A percentile compares a stretch with the other conserved stretches of the same genome.
Evolutionary conservation across 2,113 vertebrate genomes (phyloP).

Genomic region (Rhynchopsitta pachyrhyncha): DNA sequence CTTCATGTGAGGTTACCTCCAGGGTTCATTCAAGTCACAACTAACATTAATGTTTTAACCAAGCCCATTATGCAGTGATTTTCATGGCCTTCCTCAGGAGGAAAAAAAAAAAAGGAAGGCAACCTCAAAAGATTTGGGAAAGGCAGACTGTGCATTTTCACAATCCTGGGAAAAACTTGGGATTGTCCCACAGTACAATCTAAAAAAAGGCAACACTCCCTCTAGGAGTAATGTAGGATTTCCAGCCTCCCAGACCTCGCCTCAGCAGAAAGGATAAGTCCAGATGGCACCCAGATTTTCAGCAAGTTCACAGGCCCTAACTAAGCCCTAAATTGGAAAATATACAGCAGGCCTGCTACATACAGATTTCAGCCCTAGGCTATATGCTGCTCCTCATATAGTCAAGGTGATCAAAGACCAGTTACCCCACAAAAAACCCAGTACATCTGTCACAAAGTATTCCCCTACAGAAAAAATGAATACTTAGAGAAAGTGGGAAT

Average conservation of each 20-base stretch:
- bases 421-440: background rate
- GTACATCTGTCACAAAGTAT: background rate
- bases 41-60: slow-evolving; percentile 31
- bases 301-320: background rate
- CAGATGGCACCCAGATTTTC: slow-evolving; percentile 48
- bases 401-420: background rate
- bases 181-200: background rate
- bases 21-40: slow-evolving; percentile 39
- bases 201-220: background rate
- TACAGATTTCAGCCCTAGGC: background rate
- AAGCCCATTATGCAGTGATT: slow-evolving; percentile 28
- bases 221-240: background rate
- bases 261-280: background rate
- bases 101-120: background rate
- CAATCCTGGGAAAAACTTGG: slow-evolving; percentile 31
- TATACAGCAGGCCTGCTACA: background rate
- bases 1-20: slow-evolving; percentile 33
- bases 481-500: background rate
- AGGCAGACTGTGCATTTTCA: background rate
- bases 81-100: background rate
- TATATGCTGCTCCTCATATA: background rate
- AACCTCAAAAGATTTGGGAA: slow-evolving; percentile 38
- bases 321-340: background rate
- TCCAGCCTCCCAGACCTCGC: background rate
- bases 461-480: background rate